phyloP scores from a whole-genome alignment of 2,113 vertebrate species.

The Zapornia atra region DNA sequence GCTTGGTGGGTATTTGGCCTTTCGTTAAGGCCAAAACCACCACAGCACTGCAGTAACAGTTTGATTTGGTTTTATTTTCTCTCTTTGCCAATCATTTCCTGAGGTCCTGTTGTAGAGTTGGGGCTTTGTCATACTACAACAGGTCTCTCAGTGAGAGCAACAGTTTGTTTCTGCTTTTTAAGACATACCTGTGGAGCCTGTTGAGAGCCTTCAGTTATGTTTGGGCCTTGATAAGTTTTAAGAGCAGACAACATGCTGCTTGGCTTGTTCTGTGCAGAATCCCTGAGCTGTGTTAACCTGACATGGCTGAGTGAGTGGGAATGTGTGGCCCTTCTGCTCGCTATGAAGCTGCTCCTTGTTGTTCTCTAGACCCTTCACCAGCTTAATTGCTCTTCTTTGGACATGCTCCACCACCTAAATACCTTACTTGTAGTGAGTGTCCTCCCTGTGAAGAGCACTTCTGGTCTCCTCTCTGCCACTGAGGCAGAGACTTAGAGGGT shows the following conservation, averaged over 20 bases:
- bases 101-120: background rate
- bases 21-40: too few species aligned
- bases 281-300: background rate
- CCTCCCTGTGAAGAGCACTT: background rate
- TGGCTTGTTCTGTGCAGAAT: background rate
- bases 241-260: background rate
- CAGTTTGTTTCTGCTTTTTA: background rate
- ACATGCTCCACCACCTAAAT: accelerated
- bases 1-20: too few species aligned
- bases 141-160: background rate
- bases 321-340: background rate
- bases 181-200: background rate
- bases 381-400: background rate
- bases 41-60: background rate
- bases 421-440: background rate
- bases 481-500: background rate
- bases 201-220: background rate
- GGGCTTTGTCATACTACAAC: background rate
- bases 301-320: background rate
- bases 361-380: background rate
- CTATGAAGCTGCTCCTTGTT: background rate
- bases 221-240: background rate
- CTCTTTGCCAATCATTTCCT: background rate
- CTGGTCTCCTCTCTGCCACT: background rate
- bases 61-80: background rate